phyloP scores from a whole-genome alignment of 2,113 vertebrate species.

The Pseudopodoces humilis region DNA sequence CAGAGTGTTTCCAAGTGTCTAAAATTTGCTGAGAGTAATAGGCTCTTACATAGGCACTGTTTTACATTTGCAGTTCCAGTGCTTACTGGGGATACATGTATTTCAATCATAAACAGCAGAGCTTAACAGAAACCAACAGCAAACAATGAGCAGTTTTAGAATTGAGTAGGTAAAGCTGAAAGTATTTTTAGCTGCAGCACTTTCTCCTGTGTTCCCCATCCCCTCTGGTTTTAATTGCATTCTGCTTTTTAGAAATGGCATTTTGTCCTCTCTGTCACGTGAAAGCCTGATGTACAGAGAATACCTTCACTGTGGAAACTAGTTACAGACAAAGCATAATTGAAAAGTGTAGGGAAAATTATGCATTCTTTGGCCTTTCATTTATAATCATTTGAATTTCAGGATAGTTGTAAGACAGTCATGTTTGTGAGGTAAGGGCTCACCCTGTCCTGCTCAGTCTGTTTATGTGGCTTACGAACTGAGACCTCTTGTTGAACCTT shows the following conservation, averaged over 20 bases:
- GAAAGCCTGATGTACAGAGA: not conserved
- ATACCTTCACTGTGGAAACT: not conserved
- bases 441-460: not conserved
- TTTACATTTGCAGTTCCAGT: not conserved
- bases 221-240: slow-evolving; percentile 18
- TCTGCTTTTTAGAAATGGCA: slow-evolving; percentile 4
- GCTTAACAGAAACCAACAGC: slow-evolving; percentile 13
- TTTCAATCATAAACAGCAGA: not conserved
- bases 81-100: not conserved
- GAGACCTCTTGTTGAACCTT: not conserved
- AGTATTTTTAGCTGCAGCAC: slow-evolving; percentile 10
- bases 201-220: not conserved
- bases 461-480: not conserved
- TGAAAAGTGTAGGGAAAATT: not conserved
- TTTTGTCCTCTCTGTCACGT: not conserved
- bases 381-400: not conserved
- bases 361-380: not conserved
- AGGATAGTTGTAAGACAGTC: not conserved
- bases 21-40: not conserved
- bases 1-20: not conserved
- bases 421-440: not conserved
- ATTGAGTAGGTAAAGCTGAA: slow-evolving; percentile 12
- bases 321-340: not conserved
- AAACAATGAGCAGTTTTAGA: slow-evolving; percentile 28
- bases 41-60: not conserved